Conservation (phyloP, 2,797 vertebrate species). For the Poecilia velifera region DNA sequence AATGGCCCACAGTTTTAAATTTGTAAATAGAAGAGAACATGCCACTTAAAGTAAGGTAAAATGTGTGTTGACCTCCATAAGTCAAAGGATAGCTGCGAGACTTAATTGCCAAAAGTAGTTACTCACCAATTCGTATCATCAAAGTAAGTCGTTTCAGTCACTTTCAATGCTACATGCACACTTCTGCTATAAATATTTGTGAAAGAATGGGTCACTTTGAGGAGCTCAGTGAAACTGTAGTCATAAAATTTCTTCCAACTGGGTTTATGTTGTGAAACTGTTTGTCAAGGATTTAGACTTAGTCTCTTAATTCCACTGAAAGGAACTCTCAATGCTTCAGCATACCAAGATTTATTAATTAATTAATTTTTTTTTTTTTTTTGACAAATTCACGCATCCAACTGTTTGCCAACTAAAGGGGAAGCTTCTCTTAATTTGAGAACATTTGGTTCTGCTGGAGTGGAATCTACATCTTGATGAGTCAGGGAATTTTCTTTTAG, state of each 20-base stretch:
- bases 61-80: background rate
- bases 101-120: background rate
- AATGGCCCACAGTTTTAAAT: background rate
- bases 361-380: too few relatives aligned
- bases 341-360: too few relatives aligned
- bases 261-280: background rate
- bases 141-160: background rate
- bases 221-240: background rate
- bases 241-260: background rate
- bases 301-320: too few relatives aligned
- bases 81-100: background rate
- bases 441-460: too few relatives aligned
- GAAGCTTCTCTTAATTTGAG: too few relatives aligned
- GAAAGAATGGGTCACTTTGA: background rate
- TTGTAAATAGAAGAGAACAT: background rate
- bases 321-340: too few relatives aligned
- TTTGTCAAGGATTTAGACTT: too few relatives aligned
- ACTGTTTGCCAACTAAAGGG: too few relatives aligned
- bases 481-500: background rate
- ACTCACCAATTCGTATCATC: background rate
- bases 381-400: too few relatives aligned
- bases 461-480: background rate
- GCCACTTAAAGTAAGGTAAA: background rate
- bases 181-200: slow-evolving; percentile 1
- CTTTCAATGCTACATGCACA: background rate